Percentiles rank a stretch among this genome's conserved stretches.
Conservation (phyloP, 1,140 invertebrate species). For the Gonatopus flavifemur region DNA sequence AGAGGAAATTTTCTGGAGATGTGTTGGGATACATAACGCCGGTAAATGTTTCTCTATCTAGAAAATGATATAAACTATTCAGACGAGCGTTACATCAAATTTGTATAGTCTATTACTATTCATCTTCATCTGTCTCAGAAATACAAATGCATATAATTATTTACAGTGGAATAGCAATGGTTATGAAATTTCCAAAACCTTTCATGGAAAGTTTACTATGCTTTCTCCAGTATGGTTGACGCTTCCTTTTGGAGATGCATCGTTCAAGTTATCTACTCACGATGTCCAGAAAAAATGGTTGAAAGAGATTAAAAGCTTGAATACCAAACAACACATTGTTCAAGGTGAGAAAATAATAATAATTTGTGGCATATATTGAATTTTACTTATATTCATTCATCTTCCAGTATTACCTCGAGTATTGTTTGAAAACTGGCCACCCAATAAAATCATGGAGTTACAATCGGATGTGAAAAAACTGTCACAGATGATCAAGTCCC, state of each 20-base stretch:
- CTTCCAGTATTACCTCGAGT: constrained; percentile 78
- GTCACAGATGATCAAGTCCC: constrained; percentile 62
- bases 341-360: constrained; percentile 46
- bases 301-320: constrained; percentile 64
- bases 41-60: constrained; percentile 65
- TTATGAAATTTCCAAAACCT: constrained; percentile 89
- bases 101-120: too few species aligned
- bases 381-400: constrained; percentile 12
- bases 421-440: constrained; percentile 84
- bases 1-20: constrained; percentile 68
- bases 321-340: constrained; percentile 56
- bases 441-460: constrained; percentile 66
- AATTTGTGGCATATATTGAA: constrained; percentile 5
- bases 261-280: constrained; percentile 70
- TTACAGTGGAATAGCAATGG: constrained; percentile 94
- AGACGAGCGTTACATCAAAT: too few species aligned
- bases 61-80: too few species aligned
- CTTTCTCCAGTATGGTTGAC: constrained; percentile 95
- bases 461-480: constrained; percentile 64
- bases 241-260: constrained; percentile 65
- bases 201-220: constrained; percentile 85
- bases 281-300: constrained; percentile 86
- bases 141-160: not conserved
- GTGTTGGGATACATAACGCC: constrained; percentile 90
- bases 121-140: not conserved